Evolutionary conservation across 2,888 invertebrate species (phyloP), one percentile per base, ranked within the genome.

Genomic region (Chrysolina americana): DNA sequence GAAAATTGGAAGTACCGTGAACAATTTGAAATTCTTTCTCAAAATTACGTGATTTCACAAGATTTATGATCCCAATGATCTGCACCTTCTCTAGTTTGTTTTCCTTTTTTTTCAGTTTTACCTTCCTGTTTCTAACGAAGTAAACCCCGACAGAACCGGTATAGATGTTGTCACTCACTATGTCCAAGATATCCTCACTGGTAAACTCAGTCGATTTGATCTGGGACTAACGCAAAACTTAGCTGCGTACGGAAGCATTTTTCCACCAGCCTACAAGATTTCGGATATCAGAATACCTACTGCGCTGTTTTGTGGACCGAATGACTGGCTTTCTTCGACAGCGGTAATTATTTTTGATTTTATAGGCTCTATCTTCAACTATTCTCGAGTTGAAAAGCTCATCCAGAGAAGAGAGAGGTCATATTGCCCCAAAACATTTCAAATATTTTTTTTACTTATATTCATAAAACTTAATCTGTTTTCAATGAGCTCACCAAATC

Each of bases 281-380:
- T 41, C 65, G n/a, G 41, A 70, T 15, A 73, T 73, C n/a, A 36
- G 17, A 23, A 69, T 73, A 9, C 73, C 73, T 2, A 64, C 50
- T 8, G 73, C 59, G n/a, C 15, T 73, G 13, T 65, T 69, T 44
- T 28, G 63, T 11, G 68, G 63, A 28, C 48, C 28, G 1, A n/a
- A 48, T 5, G 73, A 73, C 28, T 73, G 36, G 28, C 44, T 73
- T 5, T 69, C 21, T 13, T 41, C 70, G 50, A 56, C 65, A 19
- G 48, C 15, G 44, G 44, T 44, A 44, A 44, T n/a, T 36, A 36
- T 0, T 36, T 36, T 36, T 36, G 36, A 36, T 36, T 36, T 3
- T 8, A 6, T 36, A 8, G 8, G 8, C 36, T 36, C 2, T 2
- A 5, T 2, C 28, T 28, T n/a, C n/a, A n/a, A n/a, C n/a, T 36